These are phyloP conservation scores for Agrochola lota DNA, from an alignment of 2,888 invertebrate species.

Conservation along the genomic window DNA sequence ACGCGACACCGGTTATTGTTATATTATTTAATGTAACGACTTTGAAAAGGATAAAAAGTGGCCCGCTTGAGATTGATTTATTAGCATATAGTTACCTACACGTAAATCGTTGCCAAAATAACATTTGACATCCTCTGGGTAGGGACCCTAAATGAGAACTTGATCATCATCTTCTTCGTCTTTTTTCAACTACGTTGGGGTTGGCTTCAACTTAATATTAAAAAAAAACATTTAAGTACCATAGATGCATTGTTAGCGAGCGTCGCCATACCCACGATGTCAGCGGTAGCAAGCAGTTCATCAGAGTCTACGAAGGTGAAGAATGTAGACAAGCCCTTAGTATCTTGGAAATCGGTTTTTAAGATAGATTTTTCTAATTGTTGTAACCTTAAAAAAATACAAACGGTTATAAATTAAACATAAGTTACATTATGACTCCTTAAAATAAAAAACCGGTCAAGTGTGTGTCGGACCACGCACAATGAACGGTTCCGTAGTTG, in stretches of 20 bases:
- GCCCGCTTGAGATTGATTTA: background rate
- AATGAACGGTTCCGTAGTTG: too few species aligned
- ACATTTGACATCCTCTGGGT: background rate
- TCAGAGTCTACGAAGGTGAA: constrained; percentile 41
- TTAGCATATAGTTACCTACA: background rate
- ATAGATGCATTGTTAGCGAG: constrained; percentile 33
- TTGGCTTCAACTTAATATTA: background rate
- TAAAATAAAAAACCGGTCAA: background rate
- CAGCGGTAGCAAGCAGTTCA: constrained; percentile 54
- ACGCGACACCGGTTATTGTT: too few species aligned
- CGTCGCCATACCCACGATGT: constrained; percentile 50
- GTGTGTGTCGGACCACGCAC: too few species aligned
- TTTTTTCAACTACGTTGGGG: background rate
- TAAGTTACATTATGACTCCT: background rate
- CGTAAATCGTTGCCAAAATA: background rate
- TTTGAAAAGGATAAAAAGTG: background rate
- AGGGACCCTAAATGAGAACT: background rate
- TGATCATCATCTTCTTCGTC: background rate
- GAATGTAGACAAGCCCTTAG: constrained; percentile 44
- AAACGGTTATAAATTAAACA: background rate
- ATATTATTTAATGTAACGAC: background rate
- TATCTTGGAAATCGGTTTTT: constrained; percentile 47
- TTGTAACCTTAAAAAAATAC: constrained; percentile 31
- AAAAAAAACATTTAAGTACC: constrained; percentile 33
- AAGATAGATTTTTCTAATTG: constrained; percentile 36